Evolutionary conservation across 2,797 vertebrate genomes (phyloP).

Genomic region (Vespertilio murinus): DNA sequence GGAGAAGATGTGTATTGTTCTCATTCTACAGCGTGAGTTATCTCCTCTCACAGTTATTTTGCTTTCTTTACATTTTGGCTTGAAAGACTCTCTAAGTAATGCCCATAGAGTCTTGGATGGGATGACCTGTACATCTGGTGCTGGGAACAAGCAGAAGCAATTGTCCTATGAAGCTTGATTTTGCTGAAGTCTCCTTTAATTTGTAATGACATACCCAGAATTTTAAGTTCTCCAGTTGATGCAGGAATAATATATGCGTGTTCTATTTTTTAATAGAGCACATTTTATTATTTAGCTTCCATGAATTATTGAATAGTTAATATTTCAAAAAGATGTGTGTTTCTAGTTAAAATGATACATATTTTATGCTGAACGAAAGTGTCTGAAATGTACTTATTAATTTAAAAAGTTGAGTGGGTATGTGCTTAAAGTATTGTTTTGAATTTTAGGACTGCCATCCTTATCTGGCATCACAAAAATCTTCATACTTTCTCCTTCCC

Average conservation of each 20-base stretch:
- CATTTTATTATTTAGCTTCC: neutral
- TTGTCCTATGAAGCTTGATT: neutral
- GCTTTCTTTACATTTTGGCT: neutral
- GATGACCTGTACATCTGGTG: neutral
- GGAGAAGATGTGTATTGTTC: neutral
- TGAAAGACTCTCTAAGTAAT: neutral
- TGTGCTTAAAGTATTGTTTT: conserved; percentile 10
- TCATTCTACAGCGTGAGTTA: neutral
- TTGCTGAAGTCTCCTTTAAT: neutral
- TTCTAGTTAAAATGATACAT: conserved; percentile 31
- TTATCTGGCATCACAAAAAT: neutral
- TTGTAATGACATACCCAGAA: neutral
- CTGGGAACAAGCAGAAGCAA: neutral
- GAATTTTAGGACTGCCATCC: neutral
- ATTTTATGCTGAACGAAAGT: neutral
- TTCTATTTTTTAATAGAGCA: neutral
- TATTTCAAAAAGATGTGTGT: neutral
- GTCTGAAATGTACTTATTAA: conserved; percentile 1
- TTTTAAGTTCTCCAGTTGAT: neutral
- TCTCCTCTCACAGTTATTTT: neutral
- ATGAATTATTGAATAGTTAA: conserved; percentile 1
- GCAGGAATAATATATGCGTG: neutral
- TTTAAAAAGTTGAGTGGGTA: neutral
- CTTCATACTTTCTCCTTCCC: neutral
- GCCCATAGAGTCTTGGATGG: neutral